Base-by-base conservation (phyloP, 2,888 invertebrate species). In the Drosophila anomalata region DNA sequence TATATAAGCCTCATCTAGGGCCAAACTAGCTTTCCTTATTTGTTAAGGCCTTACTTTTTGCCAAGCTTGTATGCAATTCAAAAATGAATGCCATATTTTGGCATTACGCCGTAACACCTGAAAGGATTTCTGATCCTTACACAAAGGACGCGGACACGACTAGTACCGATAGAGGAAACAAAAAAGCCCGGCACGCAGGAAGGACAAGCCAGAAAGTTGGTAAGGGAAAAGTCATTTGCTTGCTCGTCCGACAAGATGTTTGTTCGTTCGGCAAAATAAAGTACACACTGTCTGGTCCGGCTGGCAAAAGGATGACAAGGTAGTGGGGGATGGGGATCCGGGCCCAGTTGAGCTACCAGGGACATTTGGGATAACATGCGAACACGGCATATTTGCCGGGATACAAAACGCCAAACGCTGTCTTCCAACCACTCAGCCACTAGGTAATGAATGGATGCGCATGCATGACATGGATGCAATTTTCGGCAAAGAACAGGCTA, bases 211-310 rank as follows among this genome's bases (percentile, higher is more conserved):
- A 82, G 82, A 87, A 87, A 88, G 88, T 78, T 84, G 73, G 88
- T 83, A 88, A 85, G 89, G 89, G 88, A 72, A 90, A 89, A 90
- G 84, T 90, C 86, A 89, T 89, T 89, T 89, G 90, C 88, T 89
- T 88, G 78, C 89, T 90, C 88, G 90, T 90, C 81, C 79, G 80
- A 90, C 89, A 89, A 89, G 89, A 90, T 89, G 90, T 89, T 89
- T 89, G 88, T 87, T 89, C 90, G 82, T 89, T 89, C 84, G 87
- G 88, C 83, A 86, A 88, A 89, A 89, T 89, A 89, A 89, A 89
- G 79, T 90, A 81, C 86, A 79, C 81, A 80, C 77, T 75, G 74
- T 73, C 79, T 69, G 66, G 53, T 70, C 46, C 31, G 31, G 22
- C 14, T 36, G n/a, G 36, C 36, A 36, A 36, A 29, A 41, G 65